Conservation (phyloP, 37 sponge, comb jelly and placozoan genomes). For the Halichondria panicea region DNA sequence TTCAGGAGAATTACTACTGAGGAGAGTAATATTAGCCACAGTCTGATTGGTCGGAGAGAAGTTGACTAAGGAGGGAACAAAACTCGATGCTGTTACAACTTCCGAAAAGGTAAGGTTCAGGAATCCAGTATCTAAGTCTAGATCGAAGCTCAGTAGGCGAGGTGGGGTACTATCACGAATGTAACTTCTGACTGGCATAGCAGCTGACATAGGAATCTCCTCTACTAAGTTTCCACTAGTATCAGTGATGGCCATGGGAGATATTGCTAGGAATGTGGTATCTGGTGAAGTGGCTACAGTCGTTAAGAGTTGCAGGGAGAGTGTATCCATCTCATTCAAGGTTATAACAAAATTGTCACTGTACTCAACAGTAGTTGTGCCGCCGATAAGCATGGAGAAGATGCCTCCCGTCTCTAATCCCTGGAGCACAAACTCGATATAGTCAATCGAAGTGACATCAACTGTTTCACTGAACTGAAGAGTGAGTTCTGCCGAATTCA, state of each 20-base stretch:
- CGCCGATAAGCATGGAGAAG: slow-evolving; percentile 39
- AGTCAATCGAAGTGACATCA: slow-evolving; percentile 41
- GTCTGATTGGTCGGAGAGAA: slow-evolving; percentile 35
- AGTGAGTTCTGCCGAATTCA: slow-evolving; percentile 44
- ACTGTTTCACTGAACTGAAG: slow-evolving; percentile 82
- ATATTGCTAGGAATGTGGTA: slow-evolving; percentile 57
- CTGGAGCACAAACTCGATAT: slow-evolving; percentile 47
- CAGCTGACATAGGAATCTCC: slow-evolving; percentile 11
- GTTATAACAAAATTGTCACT: slow-evolving; percentile 16
- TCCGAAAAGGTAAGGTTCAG: slow-evolving; percentile 82
- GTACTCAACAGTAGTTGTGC: slow-evolving; percentile 29
- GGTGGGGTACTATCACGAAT: slow-evolving; percentile 71
- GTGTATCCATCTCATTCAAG: slow-evolving; percentile 33
- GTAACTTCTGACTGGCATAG: slow-evolving; percentile 28
- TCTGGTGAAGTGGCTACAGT: slow-evolving; percentile 46
- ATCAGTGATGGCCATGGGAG: slow-evolving; percentile 36
- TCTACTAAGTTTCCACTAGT: slow-evolving; percentile 38
- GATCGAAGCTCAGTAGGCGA: slow-evolving; percentile 38
- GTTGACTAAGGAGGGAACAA: slow-evolving; percentile 40
- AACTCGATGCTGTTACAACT: slow-evolving; percentile 52
- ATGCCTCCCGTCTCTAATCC: neutral
- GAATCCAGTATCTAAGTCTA: slow-evolving; percentile 77
- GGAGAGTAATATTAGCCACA: slow-evolving; percentile 24
- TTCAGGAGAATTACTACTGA: slow-evolving; percentile 6
- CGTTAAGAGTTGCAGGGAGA: slow-evolving; percentile 38